A percentile compares a stretch with the other conserved stretches of the same genome.
These are phyloP conservation scores for Tamias sibiricus DNA, from an alignment of 2,113 vertebrate genomes.

Conservation along the genomic window DNA sequence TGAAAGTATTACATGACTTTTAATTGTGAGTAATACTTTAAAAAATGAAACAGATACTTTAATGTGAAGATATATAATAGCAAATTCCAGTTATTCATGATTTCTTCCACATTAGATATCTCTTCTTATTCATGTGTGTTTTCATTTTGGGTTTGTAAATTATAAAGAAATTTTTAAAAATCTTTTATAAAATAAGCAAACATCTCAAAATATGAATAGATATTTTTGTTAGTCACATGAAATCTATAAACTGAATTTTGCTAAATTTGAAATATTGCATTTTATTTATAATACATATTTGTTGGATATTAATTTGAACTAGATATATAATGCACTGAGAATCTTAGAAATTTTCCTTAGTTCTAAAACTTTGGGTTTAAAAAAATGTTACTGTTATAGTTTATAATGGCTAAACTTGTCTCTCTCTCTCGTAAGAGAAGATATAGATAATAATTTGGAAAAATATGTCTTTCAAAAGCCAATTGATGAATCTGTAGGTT, in stretches of 20 bases:
- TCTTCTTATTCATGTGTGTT: not conserved
- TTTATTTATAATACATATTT: not conserved
- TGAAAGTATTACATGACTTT: conserved; percentile 28
- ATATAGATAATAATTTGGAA: conserved; percentile 42
- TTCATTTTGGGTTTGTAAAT: conserved; percentile 44
- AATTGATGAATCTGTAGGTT: not conserved
- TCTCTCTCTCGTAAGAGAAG: not conserved
- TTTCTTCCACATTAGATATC: conserved; percentile 34
- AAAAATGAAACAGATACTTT: not conserved
- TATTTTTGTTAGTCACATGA: conserved; percentile 23
- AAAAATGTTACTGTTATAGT: not conserved
- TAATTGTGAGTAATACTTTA: not conserved
- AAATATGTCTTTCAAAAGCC: not conserved
- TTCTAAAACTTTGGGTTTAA: conserved; percentile 20
- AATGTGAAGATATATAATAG: not conserved
- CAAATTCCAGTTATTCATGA: not conserved
- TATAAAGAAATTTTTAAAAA: conserved; percentile 25
- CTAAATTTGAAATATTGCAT: not conserved
- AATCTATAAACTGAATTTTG: conserved; percentile 29
- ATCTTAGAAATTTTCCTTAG: conserved; percentile 14
- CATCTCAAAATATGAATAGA: conserved; percentile 4
- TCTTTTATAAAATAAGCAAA: conserved; percentile 17
- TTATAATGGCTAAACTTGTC: conserved; percentile 29
- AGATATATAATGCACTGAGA: not conserved
- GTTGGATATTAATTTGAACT: not conserved